A percentile compares a stretch with the other conserved stretches of the same genome.
Conservation (phyloP, 35 echinoderm and acorn worm species). For the Lytechinus variegatus region DNA sequence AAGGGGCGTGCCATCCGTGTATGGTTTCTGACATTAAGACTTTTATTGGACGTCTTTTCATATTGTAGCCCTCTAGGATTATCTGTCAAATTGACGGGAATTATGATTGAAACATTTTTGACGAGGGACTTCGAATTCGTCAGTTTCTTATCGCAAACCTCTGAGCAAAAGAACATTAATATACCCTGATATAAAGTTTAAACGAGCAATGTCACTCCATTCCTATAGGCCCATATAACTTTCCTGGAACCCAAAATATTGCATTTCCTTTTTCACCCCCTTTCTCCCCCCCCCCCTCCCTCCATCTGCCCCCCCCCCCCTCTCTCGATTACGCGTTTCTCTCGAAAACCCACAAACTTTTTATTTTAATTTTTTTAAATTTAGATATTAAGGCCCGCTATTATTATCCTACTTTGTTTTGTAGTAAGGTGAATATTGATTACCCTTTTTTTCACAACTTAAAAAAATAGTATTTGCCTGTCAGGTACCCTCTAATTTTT, state of each 20-base stretch:
- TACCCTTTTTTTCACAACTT: too few species aligned
- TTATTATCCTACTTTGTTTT: too few species aligned
- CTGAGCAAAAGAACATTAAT: too few species aligned
- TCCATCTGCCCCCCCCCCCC: background rate
- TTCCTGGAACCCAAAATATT: background rate
- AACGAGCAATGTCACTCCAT: background rate
- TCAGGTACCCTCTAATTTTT: too few species aligned
- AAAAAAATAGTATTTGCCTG: too few species aligned
- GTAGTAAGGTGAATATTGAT: too few species aligned
- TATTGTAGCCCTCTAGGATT: background rate
- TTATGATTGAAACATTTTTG: background rate
- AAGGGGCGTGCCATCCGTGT: constrained; percentile 31
- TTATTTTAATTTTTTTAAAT: too few species aligned
- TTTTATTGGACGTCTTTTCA: background rate
- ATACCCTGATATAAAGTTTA: background rate
- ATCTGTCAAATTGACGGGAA: background rate
- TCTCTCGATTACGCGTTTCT: too few species aligned
- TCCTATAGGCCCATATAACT: background rate
- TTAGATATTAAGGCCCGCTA: too few species aligned
- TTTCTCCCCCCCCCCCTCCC: background rate
- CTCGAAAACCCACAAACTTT: too few species aligned
- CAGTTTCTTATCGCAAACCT: background rate
- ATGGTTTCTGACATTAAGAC: background rate
- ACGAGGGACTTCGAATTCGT: background rate
- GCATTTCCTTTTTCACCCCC: background rate